phyloP scores from a whole-genome alignment of 2,113 vertebrate species.

The Brachionichthys hirsutus region DNA sequence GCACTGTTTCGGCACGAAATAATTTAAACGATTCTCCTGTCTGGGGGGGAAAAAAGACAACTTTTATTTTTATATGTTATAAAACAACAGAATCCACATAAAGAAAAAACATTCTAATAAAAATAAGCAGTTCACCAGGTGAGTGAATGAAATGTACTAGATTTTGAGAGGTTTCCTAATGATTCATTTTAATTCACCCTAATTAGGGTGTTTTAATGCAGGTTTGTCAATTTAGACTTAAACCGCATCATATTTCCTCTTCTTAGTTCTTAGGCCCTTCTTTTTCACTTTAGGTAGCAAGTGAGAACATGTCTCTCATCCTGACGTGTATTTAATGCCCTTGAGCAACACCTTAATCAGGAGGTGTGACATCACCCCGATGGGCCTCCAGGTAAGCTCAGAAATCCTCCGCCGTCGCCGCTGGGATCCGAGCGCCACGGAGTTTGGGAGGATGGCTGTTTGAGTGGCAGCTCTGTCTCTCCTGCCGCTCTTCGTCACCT shows the following conservation, averaged over 20 bases:
- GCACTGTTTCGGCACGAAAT: neutral
- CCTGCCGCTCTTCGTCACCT: constrained; percentile 48
- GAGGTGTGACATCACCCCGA: constrained; percentile 1
- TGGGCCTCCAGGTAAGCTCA: constrained; percentile 39
- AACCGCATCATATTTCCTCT: too few relatives aligned
- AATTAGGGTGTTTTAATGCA: neutral
- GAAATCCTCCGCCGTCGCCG: constrained; percentile 17
- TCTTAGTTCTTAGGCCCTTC: too few relatives aligned
- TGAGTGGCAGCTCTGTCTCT: constrained; percentile 52
- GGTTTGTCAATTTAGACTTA: neutral
- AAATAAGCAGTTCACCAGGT: neutral
- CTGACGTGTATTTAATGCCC: neutral
- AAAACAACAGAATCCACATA: constrained; percentile 11
- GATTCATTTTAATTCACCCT: neutral
- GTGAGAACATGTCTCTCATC: neutral
- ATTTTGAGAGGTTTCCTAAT: constrained; percentile 14
- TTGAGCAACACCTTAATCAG: neutral
- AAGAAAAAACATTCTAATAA: constrained; percentile 15
- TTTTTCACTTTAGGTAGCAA: too few relatives aligned
- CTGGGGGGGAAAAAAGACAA: neutral
- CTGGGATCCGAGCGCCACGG: constrained; percentile 20
- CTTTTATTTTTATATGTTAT: constrained; percentile 15
- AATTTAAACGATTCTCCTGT: neutral
- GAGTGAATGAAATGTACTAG: constrained; percentile 4
- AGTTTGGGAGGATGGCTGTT: constrained; percentile 21